Evolutionary conservation across 2,113 vertebrate species (phyloP), one percentile per base, ranked within the genome.

Genomic region (Passerina amoena): DNA sequence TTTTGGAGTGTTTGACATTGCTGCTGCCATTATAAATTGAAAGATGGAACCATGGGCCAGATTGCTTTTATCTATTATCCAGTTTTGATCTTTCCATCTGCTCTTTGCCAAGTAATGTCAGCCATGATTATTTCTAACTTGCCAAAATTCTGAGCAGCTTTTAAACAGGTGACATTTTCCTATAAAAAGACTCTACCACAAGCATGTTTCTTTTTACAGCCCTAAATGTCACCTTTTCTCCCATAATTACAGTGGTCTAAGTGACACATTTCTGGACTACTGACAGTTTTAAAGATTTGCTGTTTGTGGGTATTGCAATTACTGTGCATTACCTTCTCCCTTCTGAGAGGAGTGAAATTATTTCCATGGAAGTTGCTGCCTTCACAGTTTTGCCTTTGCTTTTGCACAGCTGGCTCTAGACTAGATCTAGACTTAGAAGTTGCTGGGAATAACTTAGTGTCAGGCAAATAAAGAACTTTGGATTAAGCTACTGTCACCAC

Each of bases 201-300:
- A 94, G 90, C 60, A 95, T 83, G 80, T 95, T 96, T 96, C 96
- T 94, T 94, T 97, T 96, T 93, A 72, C 90, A 93, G 56, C 69
- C 80, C 83, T 2, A 37, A 96, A 96, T 95, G 92, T 95, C 92
- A 96, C 93, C 88, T 95, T 95, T 95, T 96, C 90, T 96, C 88
- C 92, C 92, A 79, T 96, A 97, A 97, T 96, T 97, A 93, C 90
- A 96, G 93, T 96, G 94, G 95, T 94, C 95, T 96, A 96, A 96
- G 88, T 95, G 96, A 97, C 96, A 95, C 85, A 93, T 97, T 96
- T 97, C 96, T 97, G 96, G 96, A 96, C 93, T 94, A 90, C 92
- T 97, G 96, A 96, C 96, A 96, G 95, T 96, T 97, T 95, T 95
- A 95, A 97, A 97, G 96, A 96, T 96, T 96, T 97, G 90, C 84